Percentiles rank a stretch among this genome's conserved stretches.
phyloP scores from a whole-genome alignment of 2,113 vertebrate genomes.

The Sorex fumeus region DNA sequence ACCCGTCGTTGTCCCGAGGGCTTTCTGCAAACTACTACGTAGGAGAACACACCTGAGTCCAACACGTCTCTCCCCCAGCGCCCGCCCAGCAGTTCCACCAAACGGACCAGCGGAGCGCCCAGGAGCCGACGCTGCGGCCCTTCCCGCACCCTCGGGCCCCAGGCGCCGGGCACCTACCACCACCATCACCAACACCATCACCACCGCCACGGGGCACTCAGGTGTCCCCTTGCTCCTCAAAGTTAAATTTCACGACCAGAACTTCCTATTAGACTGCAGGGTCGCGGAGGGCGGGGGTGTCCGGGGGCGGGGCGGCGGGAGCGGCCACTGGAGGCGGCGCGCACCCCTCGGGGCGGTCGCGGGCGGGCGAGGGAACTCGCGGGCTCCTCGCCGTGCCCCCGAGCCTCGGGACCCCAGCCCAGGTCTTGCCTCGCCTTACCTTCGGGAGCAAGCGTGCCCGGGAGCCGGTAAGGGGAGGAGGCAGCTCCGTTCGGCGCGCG shows the following conservation, averaged over 20 bases:
- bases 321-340: fast-evolving
- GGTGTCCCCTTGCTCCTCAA: background rate
- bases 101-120: background rate
- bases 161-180: no score
- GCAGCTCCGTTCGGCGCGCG: background rate
- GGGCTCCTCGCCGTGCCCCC: background rate
- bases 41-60: background rate
- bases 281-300: background rate
- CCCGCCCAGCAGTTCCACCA: no score
- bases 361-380: background rate
- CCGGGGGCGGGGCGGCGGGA: fast-evolving
- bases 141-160: no score
- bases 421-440: background rate
- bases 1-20: background rate
- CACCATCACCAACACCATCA: background rate
- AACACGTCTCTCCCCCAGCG: background rate
- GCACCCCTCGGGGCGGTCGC: background rate
- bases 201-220: background rate
- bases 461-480: background rate
- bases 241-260: background rate
- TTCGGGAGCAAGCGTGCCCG: background rate
- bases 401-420: background rate
- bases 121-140: no score
- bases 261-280: background rate
- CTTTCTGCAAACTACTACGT: background rate